A percentile compares a stretch with the other conserved stretches of the same genome.
Evolutionary conservation across 2,888 invertebrate species (phyloP).

Genomic region (Acanthococcus lagerstroemiae): DNA sequence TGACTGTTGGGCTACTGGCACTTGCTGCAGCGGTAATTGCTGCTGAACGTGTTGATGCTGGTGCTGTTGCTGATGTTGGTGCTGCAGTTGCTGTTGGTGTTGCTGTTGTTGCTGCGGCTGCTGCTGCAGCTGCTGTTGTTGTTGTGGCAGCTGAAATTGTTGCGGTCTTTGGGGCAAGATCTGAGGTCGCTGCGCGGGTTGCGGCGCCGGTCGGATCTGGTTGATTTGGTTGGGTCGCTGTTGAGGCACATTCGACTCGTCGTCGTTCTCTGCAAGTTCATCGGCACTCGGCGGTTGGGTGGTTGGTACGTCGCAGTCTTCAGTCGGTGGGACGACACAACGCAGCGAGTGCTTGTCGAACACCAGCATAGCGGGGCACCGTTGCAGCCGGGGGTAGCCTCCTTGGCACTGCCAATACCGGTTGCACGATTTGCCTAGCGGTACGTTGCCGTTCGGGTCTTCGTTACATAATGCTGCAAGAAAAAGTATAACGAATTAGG

Average conservation of each 20-base stretch:
- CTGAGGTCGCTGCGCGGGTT: slow-evolving; percentile 33
- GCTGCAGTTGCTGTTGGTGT: slow-evolving; percentile 33
- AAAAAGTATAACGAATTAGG: too few relatives aligned
- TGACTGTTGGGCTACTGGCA: slow-evolving; percentile 31
- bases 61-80: slow-evolving; percentile 32
- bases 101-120: slow-evolving; percentile 31
- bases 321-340: slow-evolving; percentile 81
- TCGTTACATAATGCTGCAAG: slow-evolving; percentile 81
- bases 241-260: slow-evolving; percentile 37
- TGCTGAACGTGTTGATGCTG: slow-evolving; percentile 30
- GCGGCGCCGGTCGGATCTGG: slow-evolving; percentile 31
- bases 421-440: slow-evolving; percentile 84
- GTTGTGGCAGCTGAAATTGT: slow-evolving; percentile 24
- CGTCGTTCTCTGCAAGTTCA: slow-evolving; percentile 42
- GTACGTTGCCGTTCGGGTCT: slow-evolving; percentile 82
- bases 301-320: slow-evolving; percentile 76
- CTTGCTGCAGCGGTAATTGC: slow-evolving; percentile 3
- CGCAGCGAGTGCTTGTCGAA: slow-evolving; percentile 72
- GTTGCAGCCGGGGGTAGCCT: slow-evolving; percentile 79
- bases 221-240: slow-evolving; percentile 32
- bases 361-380: slow-evolving; percentile 83
- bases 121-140: slow-evolving; percentile 34
- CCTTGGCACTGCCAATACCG: slow-evolving; percentile 91
- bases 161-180: slow-evolving; percentile 33
- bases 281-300: slow-evolving; percentile 57